Conservation (phyloP, 2,888 invertebrate genomes). For the Omphaloscelis lunosa region DNA sequence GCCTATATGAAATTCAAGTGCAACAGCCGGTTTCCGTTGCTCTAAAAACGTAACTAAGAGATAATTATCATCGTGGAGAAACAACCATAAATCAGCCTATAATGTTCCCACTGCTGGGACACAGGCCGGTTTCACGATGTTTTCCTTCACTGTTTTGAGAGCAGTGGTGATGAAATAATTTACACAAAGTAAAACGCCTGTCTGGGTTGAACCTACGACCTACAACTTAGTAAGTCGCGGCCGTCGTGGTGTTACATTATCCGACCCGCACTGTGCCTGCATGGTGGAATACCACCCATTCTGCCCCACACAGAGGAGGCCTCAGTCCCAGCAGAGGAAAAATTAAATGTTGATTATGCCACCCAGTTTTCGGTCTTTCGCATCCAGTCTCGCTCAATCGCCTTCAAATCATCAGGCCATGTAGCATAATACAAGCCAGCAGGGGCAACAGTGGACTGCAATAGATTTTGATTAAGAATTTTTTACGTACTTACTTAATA, state of each 20-base stretch:
- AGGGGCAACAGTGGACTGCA: not conserved
- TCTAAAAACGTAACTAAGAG: not conserved
- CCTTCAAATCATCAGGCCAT: not conserved
- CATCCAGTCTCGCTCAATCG: not conserved
- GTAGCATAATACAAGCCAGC: not conserved
- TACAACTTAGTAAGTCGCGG: no score
- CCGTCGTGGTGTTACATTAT: no score
- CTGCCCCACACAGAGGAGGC: not conserved
- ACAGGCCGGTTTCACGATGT: no score
- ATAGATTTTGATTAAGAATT: not conserved
- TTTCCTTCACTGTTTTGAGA: no score
- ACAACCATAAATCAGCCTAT: no score
- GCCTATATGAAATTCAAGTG: not conserved
- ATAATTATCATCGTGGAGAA: not conserved
- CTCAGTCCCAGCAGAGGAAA: not conserved
- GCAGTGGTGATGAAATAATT: no score
- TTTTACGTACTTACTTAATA: conserved; percentile 55
- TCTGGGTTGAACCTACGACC: no score
- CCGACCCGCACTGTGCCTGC: not conserved
- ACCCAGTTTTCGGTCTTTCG: not conserved
- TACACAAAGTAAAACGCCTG: no score
- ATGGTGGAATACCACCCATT: not conserved
- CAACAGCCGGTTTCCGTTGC: not conserved
- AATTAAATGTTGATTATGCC: not conserved
- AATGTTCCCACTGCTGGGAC: no score